Evolutionary conservation across 2,888 invertebrate species (phyloP).

Genomic region (Erebia ligea): DNA sequence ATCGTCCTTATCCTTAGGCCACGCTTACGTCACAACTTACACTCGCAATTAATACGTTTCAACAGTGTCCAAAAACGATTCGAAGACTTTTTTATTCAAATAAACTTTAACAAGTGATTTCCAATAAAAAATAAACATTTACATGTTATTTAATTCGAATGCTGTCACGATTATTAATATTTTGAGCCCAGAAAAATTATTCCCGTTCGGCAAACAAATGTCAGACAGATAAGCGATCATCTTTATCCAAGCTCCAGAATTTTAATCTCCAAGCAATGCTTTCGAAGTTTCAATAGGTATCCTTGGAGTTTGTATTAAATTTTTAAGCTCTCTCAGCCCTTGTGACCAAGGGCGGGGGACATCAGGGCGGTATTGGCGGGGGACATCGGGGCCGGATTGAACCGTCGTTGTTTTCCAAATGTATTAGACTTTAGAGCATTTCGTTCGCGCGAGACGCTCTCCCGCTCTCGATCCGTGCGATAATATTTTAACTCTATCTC

Average conservation of each 20-base stretch:
- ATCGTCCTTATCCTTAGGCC: too few species aligned
- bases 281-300: constrained; percentile 28
- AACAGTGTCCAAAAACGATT: too few species aligned
- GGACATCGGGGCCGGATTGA: constrained; percentile 62
- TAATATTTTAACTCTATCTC: constrained; percentile 80
- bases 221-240: neutral
- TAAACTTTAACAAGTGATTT: too few species aligned
- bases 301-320: constrained; percentile 29
- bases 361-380: constrained; percentile 58
- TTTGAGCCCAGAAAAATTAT: neutral
- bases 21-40: too few species aligned
- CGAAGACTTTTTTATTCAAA: too few species aligned
- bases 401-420: constrained; percentile 76
- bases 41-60: too few species aligned
- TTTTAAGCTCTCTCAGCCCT: constrained; percentile 28
- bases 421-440: constrained; percentile 77
- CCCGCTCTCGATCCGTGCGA: constrained; percentile 70
- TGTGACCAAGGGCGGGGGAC: constrained; percentile 37
- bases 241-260: constrained; percentile 18
- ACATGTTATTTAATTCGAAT: too few species aligned
- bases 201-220: neutral
- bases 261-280: constrained; percentile 26
- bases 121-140: too few species aligned
- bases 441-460: constrained; percentile 66
- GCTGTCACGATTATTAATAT: too few species aligned